Evolutionary conservation across 2,888 invertebrate species (phyloP).

Genomic region (Abrostola triplasia): DNA sequence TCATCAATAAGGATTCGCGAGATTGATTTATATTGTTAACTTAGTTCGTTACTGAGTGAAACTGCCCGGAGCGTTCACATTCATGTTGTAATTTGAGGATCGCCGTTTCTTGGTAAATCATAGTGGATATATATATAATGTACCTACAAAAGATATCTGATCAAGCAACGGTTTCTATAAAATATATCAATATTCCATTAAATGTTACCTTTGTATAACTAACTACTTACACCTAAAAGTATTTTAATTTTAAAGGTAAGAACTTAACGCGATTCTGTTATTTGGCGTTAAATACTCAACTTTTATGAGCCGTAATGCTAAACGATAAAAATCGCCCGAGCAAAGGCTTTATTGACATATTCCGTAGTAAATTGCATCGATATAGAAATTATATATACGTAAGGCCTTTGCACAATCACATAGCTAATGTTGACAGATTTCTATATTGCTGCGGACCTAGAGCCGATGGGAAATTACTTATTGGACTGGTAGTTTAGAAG

Average conservation of each 20-base stretch:
- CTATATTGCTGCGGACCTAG: no score
- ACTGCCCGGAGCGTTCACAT: slow-evolving; percentile 23
- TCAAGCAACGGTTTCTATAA: no score
- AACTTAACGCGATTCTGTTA: background rate
- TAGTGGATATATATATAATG: slow-evolving; percentile 9
- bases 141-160: no score
- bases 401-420: background rate
- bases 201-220: no score
- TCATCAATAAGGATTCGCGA: slow-evolving; percentile 75
- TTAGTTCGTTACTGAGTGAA: slow-evolving; percentile 26
- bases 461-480: no score
- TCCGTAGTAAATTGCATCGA: background rate
- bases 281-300: slow-evolving; percentile 3
- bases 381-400: background rate
- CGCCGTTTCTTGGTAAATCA: slow-evolving; percentile 21
- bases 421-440: no score
- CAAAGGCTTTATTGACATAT: background rate
- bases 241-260: background rate
- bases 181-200: no score
- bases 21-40: slow-evolving; percentile 69
- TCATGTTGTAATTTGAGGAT: slow-evolving; percentile 29
- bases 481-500: no score
- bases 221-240: no score
- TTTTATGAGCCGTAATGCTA: slow-evolving; percentile 20
- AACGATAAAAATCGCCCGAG: slow-evolving; percentile 21